These are phyloP conservation scores for Furcula furcula DNA, from an alignment of 2,888 invertebrate species.

Conservation along the genomic window DNA sequence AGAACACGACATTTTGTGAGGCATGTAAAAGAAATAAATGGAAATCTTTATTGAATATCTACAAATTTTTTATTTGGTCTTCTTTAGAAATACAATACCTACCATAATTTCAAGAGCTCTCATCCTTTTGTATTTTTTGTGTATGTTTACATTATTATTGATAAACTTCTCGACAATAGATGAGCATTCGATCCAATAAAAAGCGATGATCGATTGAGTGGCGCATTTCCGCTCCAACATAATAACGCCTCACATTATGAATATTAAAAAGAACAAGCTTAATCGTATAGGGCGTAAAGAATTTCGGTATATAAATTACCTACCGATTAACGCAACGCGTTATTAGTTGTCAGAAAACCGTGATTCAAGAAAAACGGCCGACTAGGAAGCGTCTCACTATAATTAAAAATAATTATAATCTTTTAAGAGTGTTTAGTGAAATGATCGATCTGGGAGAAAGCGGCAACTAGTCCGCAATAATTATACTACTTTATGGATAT, in stretches of 20 bases:
- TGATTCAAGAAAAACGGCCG: slow-evolving; percentile 46
- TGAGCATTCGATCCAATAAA: slow-evolving; percentile 60
- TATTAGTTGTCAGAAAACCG: slow-evolving; percentile 58
- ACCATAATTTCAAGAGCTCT: slow-evolving; percentile 27
- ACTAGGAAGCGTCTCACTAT: slow-evolving; percentile 35
- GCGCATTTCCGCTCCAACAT: slow-evolving; percentile 48
- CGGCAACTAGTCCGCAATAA: slow-evolving; percentile 43
- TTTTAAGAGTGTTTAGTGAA: slow-evolving; percentile 45
- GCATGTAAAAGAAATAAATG: not conserved
- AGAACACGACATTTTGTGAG: not conserved
- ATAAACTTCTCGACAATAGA: slow-evolving; percentile 34
- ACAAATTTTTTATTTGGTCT: slow-evolving; percentile 7
- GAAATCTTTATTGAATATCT: slow-evolving; percentile 2
- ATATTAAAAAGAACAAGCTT: slow-evolving; percentile 56
- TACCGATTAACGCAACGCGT: slow-evolving; percentile 62
- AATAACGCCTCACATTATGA: slow-evolving; percentile 18
- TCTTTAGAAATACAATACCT: slow-evolving; percentile 27
- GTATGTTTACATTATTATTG: slow-evolving; percentile 49
- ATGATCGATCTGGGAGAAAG: slow-evolving; percentile 51
- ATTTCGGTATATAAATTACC: slow-evolving; percentile 69
- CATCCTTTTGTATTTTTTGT: slow-evolving; percentile 36
- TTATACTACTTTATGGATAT: slow-evolving; percentile 49
- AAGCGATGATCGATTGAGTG: slow-evolving; percentile 64
- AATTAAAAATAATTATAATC: slow-evolving; percentile 50
- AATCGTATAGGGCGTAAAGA: slow-evolving; percentile 63